Evolutionary conservation across 2,797 vertebrate species (phyloP).

Genomic region (Galaxias olidus): DNA sequence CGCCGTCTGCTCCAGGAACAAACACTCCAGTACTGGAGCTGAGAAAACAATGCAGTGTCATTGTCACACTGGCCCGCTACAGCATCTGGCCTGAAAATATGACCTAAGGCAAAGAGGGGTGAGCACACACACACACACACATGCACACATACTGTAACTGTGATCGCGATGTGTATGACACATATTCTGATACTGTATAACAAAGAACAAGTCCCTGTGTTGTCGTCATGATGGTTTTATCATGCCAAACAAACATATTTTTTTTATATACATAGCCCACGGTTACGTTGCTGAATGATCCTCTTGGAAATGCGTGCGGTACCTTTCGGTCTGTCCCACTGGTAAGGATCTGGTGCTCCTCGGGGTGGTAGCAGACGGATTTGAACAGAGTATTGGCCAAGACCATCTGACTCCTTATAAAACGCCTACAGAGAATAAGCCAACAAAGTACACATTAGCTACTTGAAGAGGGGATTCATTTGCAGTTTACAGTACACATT

Average conservation of each 20-base stretch:
- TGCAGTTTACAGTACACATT: no score
- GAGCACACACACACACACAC: neutral
- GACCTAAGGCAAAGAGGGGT: constrained; percentile 1
- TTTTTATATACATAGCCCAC: no score
- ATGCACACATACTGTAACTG: neutral
- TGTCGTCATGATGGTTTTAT: no score
- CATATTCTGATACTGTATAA: no score
- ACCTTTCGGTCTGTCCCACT: constrained; percentile 88
- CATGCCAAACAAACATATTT: no score
- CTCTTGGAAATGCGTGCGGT: neutral
- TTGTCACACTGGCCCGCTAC: constrained; percentile 19
- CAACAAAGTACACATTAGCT: neutral
- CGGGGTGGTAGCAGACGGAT: constrained; percentile 88
- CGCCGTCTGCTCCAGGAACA: constrained; percentile 45
- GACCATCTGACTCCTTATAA: constrained; percentile 83
- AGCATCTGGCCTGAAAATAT: constrained; percentile 12
- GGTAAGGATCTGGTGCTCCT: constrained; percentile 87
- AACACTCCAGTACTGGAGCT: constrained; percentile 21
- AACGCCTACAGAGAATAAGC: constrained; percentile 66
- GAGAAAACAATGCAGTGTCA: constrained; percentile 42
- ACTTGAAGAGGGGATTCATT: neutral
- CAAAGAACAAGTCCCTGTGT: no score
- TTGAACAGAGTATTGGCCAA: constrained; percentile 82
- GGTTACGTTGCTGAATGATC: no score
- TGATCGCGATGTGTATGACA: constrained; percentile 3